Percentiles rank a stretch among this genome's conserved stretches.
Evolutionary conservation across 2,797 vertebrate genomes (phyloP).

Genomic region (Serranus cabrilla): DNA sequence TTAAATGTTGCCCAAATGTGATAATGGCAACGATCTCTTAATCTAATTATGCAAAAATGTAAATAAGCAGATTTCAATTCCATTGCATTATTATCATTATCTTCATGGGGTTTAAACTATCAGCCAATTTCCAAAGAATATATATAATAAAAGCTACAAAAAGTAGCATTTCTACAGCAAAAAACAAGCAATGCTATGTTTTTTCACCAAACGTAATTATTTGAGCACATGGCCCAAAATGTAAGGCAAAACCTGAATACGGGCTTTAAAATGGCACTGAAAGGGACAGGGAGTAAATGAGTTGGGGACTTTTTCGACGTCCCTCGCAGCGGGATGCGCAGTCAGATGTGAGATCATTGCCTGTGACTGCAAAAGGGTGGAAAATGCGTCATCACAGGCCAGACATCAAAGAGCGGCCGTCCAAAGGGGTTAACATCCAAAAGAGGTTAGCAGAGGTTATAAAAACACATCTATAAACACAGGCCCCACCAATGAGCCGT

Average conservation of each 20-base stretch:
- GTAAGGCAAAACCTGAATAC: not conserved
- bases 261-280: slow-evolving; percentile 8
- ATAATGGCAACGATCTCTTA: not conserved
- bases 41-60: not conserved
- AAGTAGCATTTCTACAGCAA: not conserved
- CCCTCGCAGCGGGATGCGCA: slow-evolving; percentile 49
- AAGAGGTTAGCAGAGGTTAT: slow-evolving; percentile 66
- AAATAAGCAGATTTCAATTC: not conserved
- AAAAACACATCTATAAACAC: slow-evolving; percentile 76
- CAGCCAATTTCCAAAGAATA: not conserved
- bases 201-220: not conserved
- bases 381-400: slow-evolving; percentile 72
- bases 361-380: slow-evolving; percentile 62
- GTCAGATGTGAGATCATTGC: slow-evolving; percentile 76
- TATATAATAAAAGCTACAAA: too few species aligned
- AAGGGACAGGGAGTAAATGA: not conserved
- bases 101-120: not conserved
- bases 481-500: slow-evolving; percentile 47
- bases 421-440: slow-evolving; percentile 67
- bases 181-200: not conserved
- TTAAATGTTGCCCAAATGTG: not conserved
- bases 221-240: not conserved
- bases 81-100: not conserved
- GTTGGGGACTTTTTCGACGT: slow-evolving; percentile 26
- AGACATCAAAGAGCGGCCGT: slow-evolving; percentile 73